Percentiles rank a stretch among this genome's conserved stretches.
Conservation (phyloP, 2,888 invertebrate species). For the Eretmocerus hayati region DNA sequence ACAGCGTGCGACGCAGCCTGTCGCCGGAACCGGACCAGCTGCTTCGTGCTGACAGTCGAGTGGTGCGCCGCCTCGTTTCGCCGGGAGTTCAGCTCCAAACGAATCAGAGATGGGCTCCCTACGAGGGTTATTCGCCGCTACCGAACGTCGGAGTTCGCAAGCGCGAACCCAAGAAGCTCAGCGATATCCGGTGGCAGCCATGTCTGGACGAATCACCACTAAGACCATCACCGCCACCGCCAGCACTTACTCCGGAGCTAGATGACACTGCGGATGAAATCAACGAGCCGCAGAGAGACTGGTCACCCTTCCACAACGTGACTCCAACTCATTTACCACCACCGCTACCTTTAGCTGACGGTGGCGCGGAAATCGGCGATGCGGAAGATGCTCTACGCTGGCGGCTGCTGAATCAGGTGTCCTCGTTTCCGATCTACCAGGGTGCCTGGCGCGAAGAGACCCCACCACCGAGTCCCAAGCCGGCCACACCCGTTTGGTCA, state of each 20-base stretch:
- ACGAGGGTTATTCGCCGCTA: conserved; percentile 41
- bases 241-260: conserved; percentile 2
- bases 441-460: conserved; percentile 44
- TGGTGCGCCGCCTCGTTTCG: conserved; percentile 39
- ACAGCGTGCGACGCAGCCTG: conserved; percentile 41
- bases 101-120: conserved; percentile 41
- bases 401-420: conserved; percentile 40
- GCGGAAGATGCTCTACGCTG: conserved; percentile 40
- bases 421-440: conserved; percentile 43
- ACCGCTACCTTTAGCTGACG: conserved; percentile 29
- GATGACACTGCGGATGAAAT: conserved; percentile 7
- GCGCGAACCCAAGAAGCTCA: conserved; percentile 38
- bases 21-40: conserved; percentile 42
- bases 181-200: conserved; percentile 42
- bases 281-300: conserved; percentile 25
- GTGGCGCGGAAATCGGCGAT: conserved; percentile 19
- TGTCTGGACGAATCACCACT: conserved; percentile 35
- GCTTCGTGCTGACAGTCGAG: conserved; percentile 33
- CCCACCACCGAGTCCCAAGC: conserved; percentile 37
- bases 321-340: conserved; percentile 43
- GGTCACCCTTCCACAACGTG: conserved; percentile 36
- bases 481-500: conserved; percentile 38
- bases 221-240: neutral
- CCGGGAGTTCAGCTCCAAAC: conserved; percentile 36
- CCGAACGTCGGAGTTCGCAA: conserved; percentile 40